Evolutionary conservation across 2,888 invertebrate species (phyloP).

Genomic region (Neria commutata): DNA sequence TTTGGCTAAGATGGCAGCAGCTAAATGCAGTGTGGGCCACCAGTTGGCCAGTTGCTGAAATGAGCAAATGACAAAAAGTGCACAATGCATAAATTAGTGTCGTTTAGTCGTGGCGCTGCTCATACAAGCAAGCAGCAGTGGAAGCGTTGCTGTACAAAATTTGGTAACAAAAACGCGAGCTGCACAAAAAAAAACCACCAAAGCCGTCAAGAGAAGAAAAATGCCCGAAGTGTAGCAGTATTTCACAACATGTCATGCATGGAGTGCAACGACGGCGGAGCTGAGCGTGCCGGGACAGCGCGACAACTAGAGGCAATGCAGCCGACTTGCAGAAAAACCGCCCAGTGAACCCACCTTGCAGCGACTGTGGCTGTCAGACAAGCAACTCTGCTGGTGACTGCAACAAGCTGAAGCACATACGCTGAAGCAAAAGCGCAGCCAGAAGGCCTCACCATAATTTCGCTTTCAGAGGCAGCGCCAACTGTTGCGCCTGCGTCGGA

Average conservation of each 20-base stretch:
- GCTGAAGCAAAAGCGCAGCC: slow-evolving; percentile 1
- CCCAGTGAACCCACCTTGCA: slow-evolving; percentile 27
- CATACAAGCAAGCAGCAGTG: background rate
- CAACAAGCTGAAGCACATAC: background rate
- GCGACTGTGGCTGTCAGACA: background rate
- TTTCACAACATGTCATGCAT: slow-evolving; percentile 42
- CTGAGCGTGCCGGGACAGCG: background rate
- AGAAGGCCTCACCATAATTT: slow-evolving; percentile 12
- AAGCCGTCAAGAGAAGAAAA: slow-evolving; percentile 18
- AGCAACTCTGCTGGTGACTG: too few relatives aligned
- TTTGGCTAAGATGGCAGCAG: slow-evolving; percentile 9
- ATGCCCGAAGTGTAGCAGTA: slow-evolving; percentile 42
- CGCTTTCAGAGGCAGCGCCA: slow-evolving; percentile 4
- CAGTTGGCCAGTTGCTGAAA: slow-evolving; percentile 19
- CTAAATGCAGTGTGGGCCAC: slow-evolving; percentile 12
- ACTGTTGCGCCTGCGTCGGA: background rate
- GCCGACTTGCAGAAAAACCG: slow-evolving; percentile 17
- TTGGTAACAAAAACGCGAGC: background rate
- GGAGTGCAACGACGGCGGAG: background rate
- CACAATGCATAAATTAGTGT: slow-evolving; percentile 21
- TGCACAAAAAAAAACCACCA: slow-evolving; percentile 20
- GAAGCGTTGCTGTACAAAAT: background rate
- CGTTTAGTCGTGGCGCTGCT: background rate
- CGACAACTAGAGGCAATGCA: background rate
- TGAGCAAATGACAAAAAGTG: slow-evolving; percentile 24